These are phyloP conservation scores for Anguilla marmorata DNA, from an alignment of 2,797 vertebrate species.

Conservation along the genomic window DNA sequence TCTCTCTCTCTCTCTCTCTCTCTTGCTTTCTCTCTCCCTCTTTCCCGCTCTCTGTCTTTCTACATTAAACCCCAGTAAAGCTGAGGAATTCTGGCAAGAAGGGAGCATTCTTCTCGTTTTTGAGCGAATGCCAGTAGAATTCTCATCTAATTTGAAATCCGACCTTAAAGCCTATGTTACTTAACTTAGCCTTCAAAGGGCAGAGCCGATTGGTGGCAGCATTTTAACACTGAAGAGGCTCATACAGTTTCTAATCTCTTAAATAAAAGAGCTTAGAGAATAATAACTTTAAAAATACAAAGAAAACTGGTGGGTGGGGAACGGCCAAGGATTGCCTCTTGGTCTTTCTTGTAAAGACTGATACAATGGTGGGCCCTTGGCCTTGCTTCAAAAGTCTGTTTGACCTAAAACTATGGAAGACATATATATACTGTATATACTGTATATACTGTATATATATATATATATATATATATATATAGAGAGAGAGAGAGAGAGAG, in stretches of 20 bases:
- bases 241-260: constrained; percentile 1
- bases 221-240: neutral
- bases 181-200: constrained; percentile 11
- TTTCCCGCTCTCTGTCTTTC: neutral
- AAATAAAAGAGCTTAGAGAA: neutral
- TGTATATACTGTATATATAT: too few relatives aligned
- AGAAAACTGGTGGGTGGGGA: neutral
- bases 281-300: neutral
- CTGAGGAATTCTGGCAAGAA: constrained; percentile 10
- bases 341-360: neutral
- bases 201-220: neutral
- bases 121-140: neutral
- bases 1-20: neutral
- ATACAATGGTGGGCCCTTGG: neutral
- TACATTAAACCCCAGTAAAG: constrained; percentile 6
- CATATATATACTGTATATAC: neutral
- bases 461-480: neutral
- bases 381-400: neutral
- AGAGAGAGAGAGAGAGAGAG: neutral
- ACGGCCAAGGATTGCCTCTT: neutral
- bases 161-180: constrained; percentile 20
- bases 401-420: neutral
- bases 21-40: too few relatives aligned
- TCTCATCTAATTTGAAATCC: constrained; percentile 22
- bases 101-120: constrained; percentile 15